Evolutionary conservation across 2,888 invertebrate species (phyloP).

Genomic region (Tethea ocularis): DNA sequence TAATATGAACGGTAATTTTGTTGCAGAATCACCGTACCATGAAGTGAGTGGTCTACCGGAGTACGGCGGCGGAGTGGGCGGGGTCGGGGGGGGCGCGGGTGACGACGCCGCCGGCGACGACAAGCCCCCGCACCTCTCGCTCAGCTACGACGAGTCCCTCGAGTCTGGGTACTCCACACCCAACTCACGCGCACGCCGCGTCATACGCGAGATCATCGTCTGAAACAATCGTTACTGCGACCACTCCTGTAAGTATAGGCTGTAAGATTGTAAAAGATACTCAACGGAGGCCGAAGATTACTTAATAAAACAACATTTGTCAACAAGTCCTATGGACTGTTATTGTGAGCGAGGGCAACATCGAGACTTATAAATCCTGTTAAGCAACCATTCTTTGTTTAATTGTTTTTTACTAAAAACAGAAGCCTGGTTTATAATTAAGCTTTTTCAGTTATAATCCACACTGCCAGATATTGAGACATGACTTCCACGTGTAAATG

Average conservation of each 20-base stretch:
- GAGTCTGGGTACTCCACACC: constrained; percentile 98
- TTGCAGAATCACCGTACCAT: constrained; percentile 94
- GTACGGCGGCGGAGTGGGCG: constrained; percentile 86
- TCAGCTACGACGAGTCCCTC: constrained; percentile 96
- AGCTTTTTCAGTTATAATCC: neutral
- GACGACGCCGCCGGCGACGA: constrained; percentile 90
- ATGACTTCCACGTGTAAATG: neutral
- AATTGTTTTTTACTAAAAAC: no score
- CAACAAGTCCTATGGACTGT: neutral
- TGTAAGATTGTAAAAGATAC: neutral
- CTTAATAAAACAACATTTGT: neutral
- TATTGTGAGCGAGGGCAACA: neutral
- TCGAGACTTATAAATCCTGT: neutral
- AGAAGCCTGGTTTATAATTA: neutral
- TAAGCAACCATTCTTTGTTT: neutral
- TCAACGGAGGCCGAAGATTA: constrained; percentile 3
- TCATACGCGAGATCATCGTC: constrained; percentile 97
- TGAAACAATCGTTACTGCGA: constrained; percentile 61
- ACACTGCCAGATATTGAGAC: neutral
- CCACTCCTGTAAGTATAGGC: constrained; percentile 5
- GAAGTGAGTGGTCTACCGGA: constrained; percentile 96
- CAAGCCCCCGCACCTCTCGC: constrained; percentile 93
- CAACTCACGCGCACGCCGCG: constrained; percentile 95
- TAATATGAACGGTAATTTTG: neutral
- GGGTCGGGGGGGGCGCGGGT: constrained; percentile 85